These are phyloP conservation scores for Petrocephalus sullivani DNA, from an alignment of 2,797 vertebrate genomes.

Conservation along the genomic window DNA sequence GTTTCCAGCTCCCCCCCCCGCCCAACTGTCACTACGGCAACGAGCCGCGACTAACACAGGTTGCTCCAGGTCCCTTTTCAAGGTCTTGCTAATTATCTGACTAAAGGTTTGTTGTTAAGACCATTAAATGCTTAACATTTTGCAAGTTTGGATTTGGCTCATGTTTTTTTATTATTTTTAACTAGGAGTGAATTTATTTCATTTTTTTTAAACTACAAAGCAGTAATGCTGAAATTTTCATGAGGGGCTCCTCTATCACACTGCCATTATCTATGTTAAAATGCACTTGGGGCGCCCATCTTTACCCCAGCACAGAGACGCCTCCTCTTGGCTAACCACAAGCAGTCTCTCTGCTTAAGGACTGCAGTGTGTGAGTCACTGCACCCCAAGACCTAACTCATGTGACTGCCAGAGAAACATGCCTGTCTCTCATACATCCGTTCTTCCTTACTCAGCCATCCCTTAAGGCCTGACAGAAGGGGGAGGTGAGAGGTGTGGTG, in stretches of 20 bases:
- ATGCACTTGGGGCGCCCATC: background rate
- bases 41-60: too few species aligned
- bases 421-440: background rate
- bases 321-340: background rate
- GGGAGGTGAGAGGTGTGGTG: background rate
- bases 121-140: too few species aligned
- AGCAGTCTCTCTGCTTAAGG: background rate
- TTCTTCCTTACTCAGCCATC: background rate
- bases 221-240: background rate
- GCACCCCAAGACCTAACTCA: slow-evolving; percentile 23
- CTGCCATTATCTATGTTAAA: background rate
- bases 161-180: background rate
- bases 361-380: background rate
- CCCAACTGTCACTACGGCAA: too few species aligned
- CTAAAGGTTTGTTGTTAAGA: too few species aligned
- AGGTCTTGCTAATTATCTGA: too few species aligned
- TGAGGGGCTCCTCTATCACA: background rate
- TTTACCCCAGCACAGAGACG: background rate
- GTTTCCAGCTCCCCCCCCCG: too few species aligned
- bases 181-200: background rate
- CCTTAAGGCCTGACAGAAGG: background rate
- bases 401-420: background rate
- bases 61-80: too few species aligned
- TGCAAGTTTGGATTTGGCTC: background rate
- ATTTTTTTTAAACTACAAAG: background rate